phyloP scores from a whole-genome alignment of 2,888 invertebrate species.

The Neuroscelio doddi region DNA sequence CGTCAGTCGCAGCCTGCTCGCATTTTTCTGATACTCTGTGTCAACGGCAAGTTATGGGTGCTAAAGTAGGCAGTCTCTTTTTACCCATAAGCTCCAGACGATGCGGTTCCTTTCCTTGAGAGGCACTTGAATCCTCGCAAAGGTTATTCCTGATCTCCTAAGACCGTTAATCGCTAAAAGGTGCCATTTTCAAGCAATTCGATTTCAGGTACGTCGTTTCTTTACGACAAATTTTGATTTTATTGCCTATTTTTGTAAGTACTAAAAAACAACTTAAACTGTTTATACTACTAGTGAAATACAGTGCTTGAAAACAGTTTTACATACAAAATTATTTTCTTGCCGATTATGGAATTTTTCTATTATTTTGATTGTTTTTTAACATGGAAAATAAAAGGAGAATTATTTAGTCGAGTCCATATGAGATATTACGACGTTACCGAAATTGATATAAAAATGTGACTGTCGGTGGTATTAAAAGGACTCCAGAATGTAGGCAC shows the following conservation, averaged over 20 bases:
- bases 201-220: constrained; percentile 8
- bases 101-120: constrained; percentile 28
- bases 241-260: not conserved
- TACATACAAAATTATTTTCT: too few species aligned
- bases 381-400: too few species aligned
- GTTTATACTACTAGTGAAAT: too few species aligned
- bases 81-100: constrained; percentile 27
- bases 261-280: too few species aligned
- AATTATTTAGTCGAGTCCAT: too few species aligned
- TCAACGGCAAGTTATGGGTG: constrained; percentile 53
- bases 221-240: constrained; percentile 16
- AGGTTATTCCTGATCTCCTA: constrained; percentile 34
- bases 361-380: too few species aligned
- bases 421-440: too few species aligned
- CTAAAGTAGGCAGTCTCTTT: constrained; percentile 38
- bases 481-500: constrained; percentile 1
- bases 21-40: constrained; percentile 56
- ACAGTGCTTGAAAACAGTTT: too few species aligned
- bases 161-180: constrained; percentile 34
- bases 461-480: not conserved
- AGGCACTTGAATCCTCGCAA: constrained; percentile 23
- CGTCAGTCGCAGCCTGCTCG: constrained; percentile 58
- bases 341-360: too few species aligned
- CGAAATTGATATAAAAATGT: too few species aligned
- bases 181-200: constrained; percentile 6